phyloP scores from a whole-genome alignment of 2,888 invertebrate genomes.

The Drosophila neonasuta region DNA sequence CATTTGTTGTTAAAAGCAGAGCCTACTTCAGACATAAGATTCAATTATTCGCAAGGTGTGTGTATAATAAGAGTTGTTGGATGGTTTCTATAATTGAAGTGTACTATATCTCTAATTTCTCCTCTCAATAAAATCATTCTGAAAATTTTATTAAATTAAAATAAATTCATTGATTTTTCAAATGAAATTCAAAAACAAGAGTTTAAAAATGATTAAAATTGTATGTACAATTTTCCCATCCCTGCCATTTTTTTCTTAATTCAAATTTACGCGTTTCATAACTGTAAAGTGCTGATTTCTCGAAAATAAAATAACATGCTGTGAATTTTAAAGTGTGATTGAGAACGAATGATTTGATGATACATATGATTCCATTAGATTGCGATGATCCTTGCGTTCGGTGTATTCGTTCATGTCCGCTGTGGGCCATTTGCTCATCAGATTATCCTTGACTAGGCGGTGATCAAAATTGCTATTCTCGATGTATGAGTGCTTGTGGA shows the following conservation, averaged over 20 bases:
- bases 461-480: conserved; percentile 82
- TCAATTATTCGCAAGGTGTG: background rate
- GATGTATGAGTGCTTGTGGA: conserved; percentile 78
- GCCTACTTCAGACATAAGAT: conserved; percentile 32
- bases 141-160: background rate
- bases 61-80: no score
- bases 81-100: no score
- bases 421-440: conserved; percentile 80
- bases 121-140: no score
- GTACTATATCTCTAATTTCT: no score
- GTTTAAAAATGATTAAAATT: no score
- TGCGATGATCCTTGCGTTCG: conserved; percentile 81
- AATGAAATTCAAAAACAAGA: no score
- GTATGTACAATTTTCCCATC: no score
- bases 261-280: no score
- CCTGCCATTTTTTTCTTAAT: no score
- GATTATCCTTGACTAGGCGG: conserved; percentile 80
- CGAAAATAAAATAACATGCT: no score
- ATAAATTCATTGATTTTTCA: background rate
- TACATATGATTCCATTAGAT: conserved; percentile 82
- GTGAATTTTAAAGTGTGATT: background rate
- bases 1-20: background rate
- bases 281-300: no score
- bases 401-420: conserved; percentile 77
- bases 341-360: conserved; percentile 36